Base-by-base conservation (phyloP, 2,797 vertebrate species). In the Poliocrania exsul region DNA sequence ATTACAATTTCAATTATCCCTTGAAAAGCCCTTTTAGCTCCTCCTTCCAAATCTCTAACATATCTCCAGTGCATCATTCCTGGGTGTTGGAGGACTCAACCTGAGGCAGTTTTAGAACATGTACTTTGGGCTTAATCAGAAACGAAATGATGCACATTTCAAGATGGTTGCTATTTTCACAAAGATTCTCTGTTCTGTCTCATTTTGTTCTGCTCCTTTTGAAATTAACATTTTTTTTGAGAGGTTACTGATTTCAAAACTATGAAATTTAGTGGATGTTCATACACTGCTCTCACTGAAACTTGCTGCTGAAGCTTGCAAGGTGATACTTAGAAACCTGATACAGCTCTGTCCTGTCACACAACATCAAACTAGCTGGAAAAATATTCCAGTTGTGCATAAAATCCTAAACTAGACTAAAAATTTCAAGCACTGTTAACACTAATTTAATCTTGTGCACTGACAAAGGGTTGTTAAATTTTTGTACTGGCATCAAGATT, bases 121-220 rank as follows among this genome's bases (percentile, higher is more conserved):
- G 3, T 21, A 71, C 26, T 70, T 62, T 42, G 49, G 20, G 5
- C 12, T 80, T 29, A 29, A 50, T 46, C 13, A 53, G 25, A 81
- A 92, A 58, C 26, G 1, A 72, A 20, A 37, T 56, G 13, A 28
- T 31, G 16, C 4, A 37, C 24, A 33, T 49, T 83, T 82, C 46
- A 4, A 31, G 9, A 28, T 0, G 0, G 18, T 14, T 50, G 16
- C 2, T 53, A 10, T 67, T 53, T 38, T n/a, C 29, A 46, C 14
- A 25, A 53, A 50, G 33, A 20, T 69, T 57, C 70, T 64, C 31
- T 42, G 5, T 46, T 90, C 29, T 56, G 5, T 62, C 31, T 62
- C 12, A 8, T 12, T 64, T 47, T 26, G n/a, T 40, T 29, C 26
- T 47, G 3, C 26, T 65, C 33, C 18, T 62, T 73, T 60, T 35